Evolutionary conservation across 2,888 invertebrate genomes (phyloP).

Genomic region (Drosophila tripunctata): DNA sequence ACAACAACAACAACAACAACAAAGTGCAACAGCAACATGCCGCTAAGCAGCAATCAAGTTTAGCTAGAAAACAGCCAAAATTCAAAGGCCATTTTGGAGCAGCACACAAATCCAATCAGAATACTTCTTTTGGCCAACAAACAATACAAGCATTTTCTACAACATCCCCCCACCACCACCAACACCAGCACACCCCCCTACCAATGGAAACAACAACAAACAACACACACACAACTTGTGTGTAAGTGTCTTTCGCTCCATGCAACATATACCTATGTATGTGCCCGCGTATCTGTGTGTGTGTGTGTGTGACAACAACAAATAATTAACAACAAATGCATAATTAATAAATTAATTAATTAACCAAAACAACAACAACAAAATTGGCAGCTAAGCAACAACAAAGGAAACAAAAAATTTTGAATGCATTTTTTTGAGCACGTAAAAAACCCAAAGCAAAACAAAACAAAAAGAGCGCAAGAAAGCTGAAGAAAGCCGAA

Average conservation of each 20-base stretch:
- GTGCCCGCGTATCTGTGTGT: constrained; percentile 3
- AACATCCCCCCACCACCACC: not conserved
- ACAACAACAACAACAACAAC: constrained; percentile 39
- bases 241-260: constrained; percentile 13
- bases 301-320: constrained; percentile 11
- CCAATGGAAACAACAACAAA: constrained; percentile 40
- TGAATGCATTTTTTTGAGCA: constrained; percentile 67
- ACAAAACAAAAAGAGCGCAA: constrained; percentile 15
- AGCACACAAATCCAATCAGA: constrained; percentile 34
- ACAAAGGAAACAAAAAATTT: constrained; percentile 17
- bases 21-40: constrained; percentile 4
- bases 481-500: not conserved
- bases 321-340: constrained; percentile 4
- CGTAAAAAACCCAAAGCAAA: constrained; percentile 47
- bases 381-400: constrained; percentile 48
- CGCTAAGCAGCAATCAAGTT: not conserved
- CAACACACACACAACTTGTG: constrained; percentile 14
- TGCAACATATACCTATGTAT: constrained; percentile 13
- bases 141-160: constrained; percentile 14
- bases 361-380: constrained; percentile 17
- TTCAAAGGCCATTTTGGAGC: not conserved
- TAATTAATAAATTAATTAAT: constrained; percentile 3
- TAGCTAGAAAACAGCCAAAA: constrained; percentile 6
- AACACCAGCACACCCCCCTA: constrained; percentile 9
- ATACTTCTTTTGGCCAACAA: constrained; percentile 10